Evolutionary conservation across 1,140 invertebrate genomes (phyloP).

Genomic region (Aphis gossypii): DNA sequence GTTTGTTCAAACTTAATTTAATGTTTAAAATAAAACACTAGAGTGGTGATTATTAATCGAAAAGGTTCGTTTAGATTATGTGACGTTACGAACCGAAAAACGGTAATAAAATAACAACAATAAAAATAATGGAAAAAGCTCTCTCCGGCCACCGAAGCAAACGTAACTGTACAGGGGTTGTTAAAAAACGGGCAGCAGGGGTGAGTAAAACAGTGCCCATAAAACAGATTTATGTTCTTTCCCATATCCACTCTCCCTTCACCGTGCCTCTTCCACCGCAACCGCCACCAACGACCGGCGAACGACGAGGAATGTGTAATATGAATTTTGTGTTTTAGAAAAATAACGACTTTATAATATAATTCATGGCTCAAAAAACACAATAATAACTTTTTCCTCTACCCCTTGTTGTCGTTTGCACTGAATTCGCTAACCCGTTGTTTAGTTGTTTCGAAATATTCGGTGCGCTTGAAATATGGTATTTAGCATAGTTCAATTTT

Average conservation of each 20-base stretch:
- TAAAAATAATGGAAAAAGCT: conserved; percentile 56
- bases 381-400: conserved; percentile 43
- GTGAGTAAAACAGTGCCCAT: conserved; percentile 44
- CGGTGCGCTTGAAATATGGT: not conserved
- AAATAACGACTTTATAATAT: conserved; percentile 55
- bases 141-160: conserved; percentile 17
- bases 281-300: too few relatives aligned
- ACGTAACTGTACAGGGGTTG: conserved; percentile 33
- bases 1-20: conserved; percentile 9
- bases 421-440: not conserved
- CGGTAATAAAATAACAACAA: conserved; percentile 49
- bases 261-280: too few relatives aligned
- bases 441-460: conserved; percentile 13
- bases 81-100: conserved; percentile 44
- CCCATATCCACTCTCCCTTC: not conserved
- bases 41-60: conserved; percentile 40
- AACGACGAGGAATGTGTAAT: conserved; percentile 24
- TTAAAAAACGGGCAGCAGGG: conserved; percentile 25
- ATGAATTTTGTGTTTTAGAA: conserved; percentile 54
- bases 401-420: conserved; percentile 41
- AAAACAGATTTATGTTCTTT: conserved; percentile 55
- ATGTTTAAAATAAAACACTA: conserved; percentile 33
- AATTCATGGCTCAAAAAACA: conserved; percentile 56
- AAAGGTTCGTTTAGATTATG: conserved; percentile 41
- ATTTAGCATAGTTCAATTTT: conserved; percentile 28